Evolutionary conservation across 2,113 vertebrate genomes (phyloP).

Genomic region (Centropus unirufus): DNA sequence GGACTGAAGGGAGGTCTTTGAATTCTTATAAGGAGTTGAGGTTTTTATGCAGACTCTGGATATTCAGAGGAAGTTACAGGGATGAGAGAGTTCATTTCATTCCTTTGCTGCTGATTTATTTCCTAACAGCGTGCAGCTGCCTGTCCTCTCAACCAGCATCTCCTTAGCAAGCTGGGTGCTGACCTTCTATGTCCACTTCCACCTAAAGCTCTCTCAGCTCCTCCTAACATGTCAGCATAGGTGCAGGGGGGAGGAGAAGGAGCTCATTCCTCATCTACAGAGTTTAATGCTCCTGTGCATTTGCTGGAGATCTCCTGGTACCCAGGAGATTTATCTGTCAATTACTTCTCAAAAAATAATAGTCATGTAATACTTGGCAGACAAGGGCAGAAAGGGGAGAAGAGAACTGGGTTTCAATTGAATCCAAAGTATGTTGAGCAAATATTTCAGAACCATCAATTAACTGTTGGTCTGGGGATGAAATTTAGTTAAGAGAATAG

Average conservation of each 20-base stretch:
- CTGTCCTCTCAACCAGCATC: background rate
- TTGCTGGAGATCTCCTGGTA: background rate
- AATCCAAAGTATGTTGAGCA: background rate
- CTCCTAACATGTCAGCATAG: background rate
- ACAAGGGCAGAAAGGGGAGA: background rate
- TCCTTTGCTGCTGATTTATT: background rate
- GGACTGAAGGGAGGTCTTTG: background rate
- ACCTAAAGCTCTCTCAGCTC: background rate
- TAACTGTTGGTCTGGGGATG: background rate
- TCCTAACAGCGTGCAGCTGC: background rate
- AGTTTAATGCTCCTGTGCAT: background rate
- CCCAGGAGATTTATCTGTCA: constrained; percentile 2
- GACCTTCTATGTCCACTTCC: background rate
- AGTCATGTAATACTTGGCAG: background rate
- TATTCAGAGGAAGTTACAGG: background rate
- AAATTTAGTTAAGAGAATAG: background rate
- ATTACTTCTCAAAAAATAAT: constrained; percentile 11
- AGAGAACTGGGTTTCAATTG: background rate
- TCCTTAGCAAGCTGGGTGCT: background rate
- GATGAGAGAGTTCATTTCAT: background rate
- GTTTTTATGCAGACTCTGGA: background rate
- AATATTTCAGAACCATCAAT: constrained; percentile 8
- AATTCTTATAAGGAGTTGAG: background rate
- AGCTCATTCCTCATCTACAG: background rate
- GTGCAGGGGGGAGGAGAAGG: background rate